Evolutionary conservation across 1,140 invertebrate species (phyloP), one percentile per base, ranked within the genome.

Genomic region (Platorchestia sp.): DNA sequence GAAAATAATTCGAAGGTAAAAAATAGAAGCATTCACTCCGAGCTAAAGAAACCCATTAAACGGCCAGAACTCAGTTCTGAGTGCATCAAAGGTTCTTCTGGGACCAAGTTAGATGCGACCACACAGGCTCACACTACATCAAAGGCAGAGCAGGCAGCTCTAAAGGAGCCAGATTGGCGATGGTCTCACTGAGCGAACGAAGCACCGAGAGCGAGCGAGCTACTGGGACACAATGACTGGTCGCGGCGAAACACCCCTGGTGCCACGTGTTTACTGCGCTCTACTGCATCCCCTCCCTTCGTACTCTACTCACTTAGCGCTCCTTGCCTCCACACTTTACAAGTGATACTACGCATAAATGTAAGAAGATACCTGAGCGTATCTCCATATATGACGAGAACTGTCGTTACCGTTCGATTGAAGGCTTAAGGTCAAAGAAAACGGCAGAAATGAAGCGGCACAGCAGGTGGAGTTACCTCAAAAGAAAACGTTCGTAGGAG

Each of bases 401-500:
- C 45, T 47, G 95, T 40, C 10, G 45, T 95, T 41, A 93, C 91
- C 43, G 91, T 14, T 44, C 40, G 44, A 45, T 93, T 93, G 3
- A 44, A 44, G 91, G 36, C 10, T 44, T 45, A 6, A 45, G 45
- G 43, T 47, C 45, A 93, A 45, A 93, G 91, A 93, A 93, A 93
- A 93, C 91, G 91, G 91, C 43, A 16, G 43, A 45, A 93, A 93
- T 93, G 91, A 93, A 93, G 91, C 91, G 91, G 91, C 40, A 44
- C 41, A 93, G 43, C 91, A 93, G 91, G 91, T 93, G 91, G 44
- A 93, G 43, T 93, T 93, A n/a, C 91, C 91, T 93, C 91, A 93
- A 93, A 93, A 93, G 91, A 93, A 93, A 93, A 93, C 91, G 91
- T 93, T 93, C 91, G 91, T 42, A 44, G 91, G 91, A 93, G 91